phyloP scores from a whole-genome alignment of 1,140 invertebrate genomes.

The Drosophila repletoides region DNA sequence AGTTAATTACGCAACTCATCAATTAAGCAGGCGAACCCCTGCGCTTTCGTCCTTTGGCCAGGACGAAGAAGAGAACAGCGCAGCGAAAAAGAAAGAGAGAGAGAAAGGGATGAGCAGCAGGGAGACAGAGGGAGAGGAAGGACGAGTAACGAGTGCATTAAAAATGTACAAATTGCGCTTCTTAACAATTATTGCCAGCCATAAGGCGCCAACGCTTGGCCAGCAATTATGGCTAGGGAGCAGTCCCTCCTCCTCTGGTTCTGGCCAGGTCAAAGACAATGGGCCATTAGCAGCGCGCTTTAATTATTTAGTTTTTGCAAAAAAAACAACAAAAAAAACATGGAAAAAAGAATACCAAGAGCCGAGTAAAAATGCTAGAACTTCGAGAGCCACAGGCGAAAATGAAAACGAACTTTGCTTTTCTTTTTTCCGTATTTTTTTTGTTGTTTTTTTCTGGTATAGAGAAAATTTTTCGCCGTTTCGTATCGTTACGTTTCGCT shows the following conservation, averaged over 20 bases:
- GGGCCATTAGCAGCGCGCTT: constrained; percentile 77
- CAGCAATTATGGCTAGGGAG: constrained; percentile 69
- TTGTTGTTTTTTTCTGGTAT: constrained; percentile 39
- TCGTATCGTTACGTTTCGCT: constrained; percentile 47
- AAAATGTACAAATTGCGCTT: constrained; percentile 79
- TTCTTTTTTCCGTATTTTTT: constrained; percentile 10
- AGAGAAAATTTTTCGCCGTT: constrained; percentile 48
- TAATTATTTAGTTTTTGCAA: constrained; percentile 75
- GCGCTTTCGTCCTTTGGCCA: neutral
- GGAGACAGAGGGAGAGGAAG: neutral
- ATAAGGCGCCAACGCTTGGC: constrained; percentile 49
- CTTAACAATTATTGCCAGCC: constrained; percentile 75
- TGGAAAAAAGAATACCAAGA: constrained; percentile 22
- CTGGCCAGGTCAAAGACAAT: constrained; percentile 71
- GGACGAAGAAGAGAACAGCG: neutral
- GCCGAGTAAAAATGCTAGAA: constrained; percentile 39
- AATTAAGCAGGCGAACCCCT: constrained; percentile 50
- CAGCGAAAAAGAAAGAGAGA: neutral
- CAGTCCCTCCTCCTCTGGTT: too few species aligned
- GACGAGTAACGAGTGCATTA: constrained; percentile 48
- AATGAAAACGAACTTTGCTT: constrained; percentile 63
- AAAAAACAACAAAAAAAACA: constrained; percentile 43
- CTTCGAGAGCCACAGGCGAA: constrained; percentile 32
- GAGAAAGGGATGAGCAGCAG: neutral
- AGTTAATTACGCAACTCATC: constrained; percentile 82